phyloP scores from a whole-genome alignment of 1,140 invertebrate genomes.

The Chionoecetes opilio region DNA sequence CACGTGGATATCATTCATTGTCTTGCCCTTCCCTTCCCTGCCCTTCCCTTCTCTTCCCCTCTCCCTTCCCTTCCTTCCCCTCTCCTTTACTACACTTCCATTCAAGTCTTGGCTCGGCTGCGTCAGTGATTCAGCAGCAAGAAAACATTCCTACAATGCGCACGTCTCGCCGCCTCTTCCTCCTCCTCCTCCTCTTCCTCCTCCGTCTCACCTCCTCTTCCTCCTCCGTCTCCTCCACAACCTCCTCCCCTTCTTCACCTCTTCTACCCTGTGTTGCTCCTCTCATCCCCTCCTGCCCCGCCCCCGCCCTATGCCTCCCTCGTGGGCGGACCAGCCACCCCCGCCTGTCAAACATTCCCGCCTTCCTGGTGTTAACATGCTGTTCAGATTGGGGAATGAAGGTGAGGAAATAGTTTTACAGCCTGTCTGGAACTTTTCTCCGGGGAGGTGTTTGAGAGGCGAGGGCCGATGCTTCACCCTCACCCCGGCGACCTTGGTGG shows the following conservation, averaged over 20 bases:
- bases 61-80: neutral
- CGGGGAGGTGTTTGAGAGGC: constrained; percentile 3
- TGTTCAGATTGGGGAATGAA: constrained; percentile 28
- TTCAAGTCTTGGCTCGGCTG: neutral
- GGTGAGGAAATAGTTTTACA: constrained; percentile 29
- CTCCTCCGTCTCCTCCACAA: neutral
- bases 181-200: neutral
- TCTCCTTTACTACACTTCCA: neutral
- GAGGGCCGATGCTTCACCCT: neutral
- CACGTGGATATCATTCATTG: neutral
- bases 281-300: neutral
- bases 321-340: neutral
- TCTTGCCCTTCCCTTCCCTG: neutral
- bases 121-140: neutral
- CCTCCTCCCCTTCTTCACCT: neutral
- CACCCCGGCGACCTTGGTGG: neutral
- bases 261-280: neutral
- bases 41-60: too few relatives aligned
- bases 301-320: neutral
- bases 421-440: neutral
- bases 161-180: neutral
- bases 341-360: constrained; percentile 15
- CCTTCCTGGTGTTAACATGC: constrained; percentile 7
- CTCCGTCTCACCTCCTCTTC: neutral
- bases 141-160: constrained; percentile 6